These are phyloP conservation scores for Genyomyrus donnyi DNA, from an alignment of 2,113 vertebrate genomes.

Conservation along the genomic window DNA sequence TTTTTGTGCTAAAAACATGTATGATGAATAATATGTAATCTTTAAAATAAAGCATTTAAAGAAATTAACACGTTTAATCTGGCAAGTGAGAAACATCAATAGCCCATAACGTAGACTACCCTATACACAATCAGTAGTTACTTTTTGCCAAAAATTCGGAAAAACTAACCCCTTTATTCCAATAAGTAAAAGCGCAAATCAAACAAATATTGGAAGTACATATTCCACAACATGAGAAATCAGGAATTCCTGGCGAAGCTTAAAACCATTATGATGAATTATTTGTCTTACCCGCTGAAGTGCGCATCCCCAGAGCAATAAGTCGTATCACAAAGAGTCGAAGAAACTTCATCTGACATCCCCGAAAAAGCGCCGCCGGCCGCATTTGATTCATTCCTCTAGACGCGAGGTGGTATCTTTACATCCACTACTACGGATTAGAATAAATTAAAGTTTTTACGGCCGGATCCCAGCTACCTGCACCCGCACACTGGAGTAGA, in stretches of 20 bases:
- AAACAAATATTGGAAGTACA: neutral
- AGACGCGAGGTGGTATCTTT: constrained; percentile 32
- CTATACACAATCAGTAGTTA: neutral
- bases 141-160: neutral
- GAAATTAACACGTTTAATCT: neutral
- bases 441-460: neutral
- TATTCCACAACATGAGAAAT: neutral
- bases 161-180: neutral
- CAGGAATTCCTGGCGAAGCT: neutral
- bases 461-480: constrained; percentile 27
- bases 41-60: neutral
- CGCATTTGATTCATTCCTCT: constrained; percentile 59
- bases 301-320: constrained; percentile 37
- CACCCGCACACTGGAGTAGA: neutral
- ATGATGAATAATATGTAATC: neutral
- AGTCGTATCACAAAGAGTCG: constrained; percentile 48
- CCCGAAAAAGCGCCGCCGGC: constrained; percentile 43
- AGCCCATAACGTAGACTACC: neutral
- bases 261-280: neutral
- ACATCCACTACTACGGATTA: constrained; percentile 50
- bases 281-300: constrained; percentile 45
- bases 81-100: neutral
- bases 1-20: neutral
- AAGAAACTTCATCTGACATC: constrained; percentile 51
- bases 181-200: neutral